Evolutionary conservation across 2,797 vertebrate genomes (phyloP), one percentile per base, ranked within the genome.

Genomic region (Falco naumanni): DNA sequence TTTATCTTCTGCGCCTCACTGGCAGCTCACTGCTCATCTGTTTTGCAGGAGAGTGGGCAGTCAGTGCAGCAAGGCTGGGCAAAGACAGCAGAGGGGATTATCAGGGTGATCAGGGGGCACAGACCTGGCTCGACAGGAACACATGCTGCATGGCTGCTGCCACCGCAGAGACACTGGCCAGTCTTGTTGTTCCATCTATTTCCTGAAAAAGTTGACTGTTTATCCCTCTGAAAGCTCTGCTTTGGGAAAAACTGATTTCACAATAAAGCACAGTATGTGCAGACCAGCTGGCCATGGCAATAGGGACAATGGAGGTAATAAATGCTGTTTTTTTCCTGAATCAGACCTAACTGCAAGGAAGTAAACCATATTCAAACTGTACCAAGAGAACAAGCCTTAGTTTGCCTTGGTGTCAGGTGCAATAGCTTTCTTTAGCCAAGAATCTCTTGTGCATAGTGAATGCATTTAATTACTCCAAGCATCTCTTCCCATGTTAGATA

Each of bases 191-290:
- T 82, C 33, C 22, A 54, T 29, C 59, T 53, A 13, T 10, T 59
- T 69, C 24, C 56, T 92, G 51, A n/a, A 76, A 84, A 47, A 92
- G 14, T 20, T 53, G 19, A 3, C 29, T 79, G 39, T 17, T 90
- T 63, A 22, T 33, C 10, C 4, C 88, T 88, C 39, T 71, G 65
- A 87, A 79, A 87, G 28, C 25, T 72, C 50, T 1, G 1, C 29
- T 95, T 89, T 76, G 53, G 56, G 31, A 70, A 92, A 90, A 74
- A 43, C 7, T 54, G n/a, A 75, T 87, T 79, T 85, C 50, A 43
- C 61, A 48, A 2, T 2, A 1, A 90, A 84, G 15, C 45, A 81
- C 26, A 57, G 39, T 76, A 66, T 1, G 1, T 45, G 39, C 25
- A 69, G 43, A 56, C 29, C 41, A 89, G 64, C 37, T 90, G 70